Evolutionary conservation across 2,888 invertebrate species (phyloP), one percentile per base, ranked within the genome.

Genomic region (Elaeidobius kamerunicus): DNA sequence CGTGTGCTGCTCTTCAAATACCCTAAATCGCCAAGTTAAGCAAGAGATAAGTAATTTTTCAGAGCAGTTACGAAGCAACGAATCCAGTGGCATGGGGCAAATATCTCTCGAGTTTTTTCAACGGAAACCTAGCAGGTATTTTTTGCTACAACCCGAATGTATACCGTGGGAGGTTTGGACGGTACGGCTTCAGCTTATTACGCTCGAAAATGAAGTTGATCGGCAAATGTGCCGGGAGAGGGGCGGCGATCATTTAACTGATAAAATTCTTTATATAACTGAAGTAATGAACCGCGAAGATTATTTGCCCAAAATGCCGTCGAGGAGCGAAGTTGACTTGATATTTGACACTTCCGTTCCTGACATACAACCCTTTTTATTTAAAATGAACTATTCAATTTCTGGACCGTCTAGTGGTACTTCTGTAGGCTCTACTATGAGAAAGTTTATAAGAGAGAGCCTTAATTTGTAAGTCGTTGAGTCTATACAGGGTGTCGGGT

Each of bases 91-190:
- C 15, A 77, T 76, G 52, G 91, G 91, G 2, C 90, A 91, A 66
- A 96, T 97, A 63, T 91, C 91, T 54, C 78, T 97, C 60, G 96
- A 97, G 73, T 97, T 97, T 78, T 96, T 91, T 76, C 93, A 95
- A 73, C 89, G 86, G 73, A 90, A 91, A 63, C 88, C 88, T 65
- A 85, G 85, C 47, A 83, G 91, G 46, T 96, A 96, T 94, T 83
- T 88, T 19, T 91, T 96, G 71, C 19, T 58, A 7, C 85, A 86
- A 60, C 83, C 89, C 5, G 96, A 97, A 69, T 89, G 88, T 69
- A 91, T 92, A 67, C 94, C 97, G 0, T 99, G 98, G 98, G 98
- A 99, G 73, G 91, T 97, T 49, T 99, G 98, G 98, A 96, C 94
- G 27, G 83, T 98, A 4, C 85, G 90, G 64, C 80, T 98, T 61